Percentiles rank a stretch among this genome's conserved stretches.
phyloP scores from a whole-genome alignment of 2,888 invertebrate species.

The Anticlea derivata region DNA sequence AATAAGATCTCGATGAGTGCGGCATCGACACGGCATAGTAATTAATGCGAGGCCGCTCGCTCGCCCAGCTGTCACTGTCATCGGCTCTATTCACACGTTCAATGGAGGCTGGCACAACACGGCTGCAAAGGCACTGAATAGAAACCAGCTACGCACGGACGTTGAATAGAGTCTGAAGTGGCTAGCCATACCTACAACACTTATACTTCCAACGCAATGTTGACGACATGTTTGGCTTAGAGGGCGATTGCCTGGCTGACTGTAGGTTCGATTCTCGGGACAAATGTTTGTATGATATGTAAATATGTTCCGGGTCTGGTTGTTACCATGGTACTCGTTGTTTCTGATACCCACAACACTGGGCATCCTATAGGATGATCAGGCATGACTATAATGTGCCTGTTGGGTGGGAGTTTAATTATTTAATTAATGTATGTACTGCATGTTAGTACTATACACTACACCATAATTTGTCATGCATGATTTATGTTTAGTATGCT shows the following conservation, averaged over 20 bases:
- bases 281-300: too few relatives aligned
- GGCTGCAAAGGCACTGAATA: constrained; percentile 64
- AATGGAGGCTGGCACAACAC: constrained; percentile 61
- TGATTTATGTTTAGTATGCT: not conserved
- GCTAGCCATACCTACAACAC: constrained; percentile 46
- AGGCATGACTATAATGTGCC: too few relatives aligned
- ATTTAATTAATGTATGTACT: too few relatives aligned
- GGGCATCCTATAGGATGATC: too few relatives aligned
- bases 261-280: too few relatives aligned
- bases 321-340: too few relatives aligned
- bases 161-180: constrained; percentile 78
- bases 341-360: too few relatives aligned
- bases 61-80: constrained; percentile 56
- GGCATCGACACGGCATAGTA: constrained; percentile 56
- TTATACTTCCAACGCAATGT: constrained; percentile 64
- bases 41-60: constrained; percentile 76
- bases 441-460: too few relatives aligned
- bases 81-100: constrained; percentile 72
- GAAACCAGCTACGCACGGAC: constrained; percentile 57
- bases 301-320: too few relatives aligned
- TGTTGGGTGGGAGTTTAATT: too few relatives aligned
- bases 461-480: too few relatives aligned
- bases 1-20: constrained; percentile 55
- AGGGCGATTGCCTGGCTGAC: too few relatives aligned
- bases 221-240: constrained; percentile 1